A percentile compares a stretch with the other conserved stretches of the same genome.
phyloP scores from a whole-genome alignment of 2,113 vertebrate species.

The Oncorhynchus kisutch region DNA sequence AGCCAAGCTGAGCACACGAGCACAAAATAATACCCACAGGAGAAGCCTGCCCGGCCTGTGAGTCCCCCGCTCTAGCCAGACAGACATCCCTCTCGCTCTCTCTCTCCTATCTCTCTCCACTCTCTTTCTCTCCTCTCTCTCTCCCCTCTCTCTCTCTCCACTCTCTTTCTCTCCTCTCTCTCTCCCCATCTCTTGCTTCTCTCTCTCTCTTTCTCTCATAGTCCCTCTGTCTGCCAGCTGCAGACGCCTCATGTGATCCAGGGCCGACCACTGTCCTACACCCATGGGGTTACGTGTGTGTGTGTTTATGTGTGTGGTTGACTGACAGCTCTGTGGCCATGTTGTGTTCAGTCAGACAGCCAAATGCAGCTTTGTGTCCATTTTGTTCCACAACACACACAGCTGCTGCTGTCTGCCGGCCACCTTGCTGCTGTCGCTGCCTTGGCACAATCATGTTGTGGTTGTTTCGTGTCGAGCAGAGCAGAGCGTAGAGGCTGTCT shows the following conservation, averaged over 20 bases:
- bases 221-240: conserved; percentile 49
- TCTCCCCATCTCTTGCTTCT: conserved; percentile 16
- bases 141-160: conserved; percentile 12
- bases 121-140: background rate
- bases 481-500: conserved; percentile 1
- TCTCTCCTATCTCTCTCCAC: conserved; percentile 12
- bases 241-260: conserved; percentile 33
- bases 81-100: background rate
- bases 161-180: conserved; percentile 3
- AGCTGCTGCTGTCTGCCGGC: conserved; percentile 24
- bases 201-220: conserved; percentile 14
- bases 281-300: conserved; percentile 22
- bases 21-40: conserved; percentile 54
- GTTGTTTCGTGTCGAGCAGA: conserved; percentile 8
- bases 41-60: conserved; percentile 4
- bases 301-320: conserved; percentile 14
- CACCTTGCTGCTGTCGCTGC: conserved; percentile 16
- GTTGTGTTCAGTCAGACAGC: conserved; percentile 46
- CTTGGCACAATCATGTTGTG: conserved; percentile 4
- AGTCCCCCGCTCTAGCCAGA: conserved; percentile 4
- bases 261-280: conserved; percentile 44
- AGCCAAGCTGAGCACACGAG: conserved; percentile 46
- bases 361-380: conserved; percentile 50
- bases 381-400: conserved; percentile 43
- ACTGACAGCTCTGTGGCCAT: conserved; percentile 24